phyloP scores from a whole-genome alignment of 2,113 vertebrate species.

The Phodopus roborovskii region DNA sequence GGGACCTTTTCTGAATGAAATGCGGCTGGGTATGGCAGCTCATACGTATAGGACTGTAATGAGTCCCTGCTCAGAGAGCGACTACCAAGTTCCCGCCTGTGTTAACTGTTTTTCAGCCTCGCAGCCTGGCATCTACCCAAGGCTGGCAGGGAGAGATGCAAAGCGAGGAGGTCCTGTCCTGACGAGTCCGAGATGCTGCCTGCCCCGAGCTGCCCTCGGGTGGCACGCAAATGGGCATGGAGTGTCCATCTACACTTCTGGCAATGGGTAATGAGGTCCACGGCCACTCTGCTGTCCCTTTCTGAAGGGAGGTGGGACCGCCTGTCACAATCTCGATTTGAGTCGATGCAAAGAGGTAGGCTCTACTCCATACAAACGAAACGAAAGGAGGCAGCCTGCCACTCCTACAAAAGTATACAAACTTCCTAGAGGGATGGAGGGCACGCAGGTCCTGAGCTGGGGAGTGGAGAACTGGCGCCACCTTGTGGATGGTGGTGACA shows the following conservation, averaged over 20 bases:
- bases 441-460: accelerated
- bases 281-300: neutral
- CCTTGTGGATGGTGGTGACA: neutral
- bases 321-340: neutral
- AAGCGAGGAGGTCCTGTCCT: neutral
- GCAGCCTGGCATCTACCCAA: too few species aligned
- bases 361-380: neutral
- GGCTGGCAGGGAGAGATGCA: neutral
- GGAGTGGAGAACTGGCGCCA: neutral
- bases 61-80: too few species aligned
- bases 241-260: neutral
- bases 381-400: neutral
- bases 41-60: neutral
- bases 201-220: neutral
- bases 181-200: neutral
- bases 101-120: neutral
- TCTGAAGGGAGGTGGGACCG: neutral
- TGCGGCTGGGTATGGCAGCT: neutral
- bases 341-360: neutral
- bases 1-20: neutral
- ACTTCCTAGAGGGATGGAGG: too few species aligned
- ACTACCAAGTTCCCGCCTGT: neutral
- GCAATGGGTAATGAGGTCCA: neutral
- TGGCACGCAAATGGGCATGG: too few species aligned
- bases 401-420: neutral